Percentiles rank a stretch among this genome's conserved stretches.
These are phyloP conservation scores for Pissodes strobi DNA, from an alignment of 1,140 invertebrate species.

Conservation along the genomic window DNA sequence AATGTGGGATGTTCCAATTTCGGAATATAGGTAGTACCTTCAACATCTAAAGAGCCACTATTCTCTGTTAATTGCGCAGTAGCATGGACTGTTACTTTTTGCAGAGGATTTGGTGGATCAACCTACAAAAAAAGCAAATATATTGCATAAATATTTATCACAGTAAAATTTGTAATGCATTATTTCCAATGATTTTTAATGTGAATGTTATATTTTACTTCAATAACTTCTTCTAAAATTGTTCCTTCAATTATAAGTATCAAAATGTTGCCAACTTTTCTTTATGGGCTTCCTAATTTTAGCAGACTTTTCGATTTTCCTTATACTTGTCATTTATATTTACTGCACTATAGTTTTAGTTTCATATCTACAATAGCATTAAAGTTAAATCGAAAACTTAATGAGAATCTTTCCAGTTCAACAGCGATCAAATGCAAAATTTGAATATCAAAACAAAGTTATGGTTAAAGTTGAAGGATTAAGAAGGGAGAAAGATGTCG, in stretches of 20 bases:
- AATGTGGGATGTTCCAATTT: conserved; percentile 46
- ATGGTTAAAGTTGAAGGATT: conserved; percentile 6
- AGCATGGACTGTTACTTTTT: conserved; percentile 47
- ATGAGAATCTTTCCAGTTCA: not conserved
- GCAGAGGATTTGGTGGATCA: conserved; percentile 55
- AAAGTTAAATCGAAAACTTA: too few species aligned
- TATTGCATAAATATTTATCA: too few species aligned
- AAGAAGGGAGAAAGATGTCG: conserved; percentile 9
- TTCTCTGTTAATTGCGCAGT: conserved; percentile 30
- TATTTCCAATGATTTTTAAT: too few species aligned
- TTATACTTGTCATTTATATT: too few species aligned
- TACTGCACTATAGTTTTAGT: too few species aligned
- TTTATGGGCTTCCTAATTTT: too few species aligned
- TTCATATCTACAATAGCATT: not conserved
- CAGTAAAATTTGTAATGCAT: too few species aligned
- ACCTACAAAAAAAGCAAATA: conserved; percentile 57
- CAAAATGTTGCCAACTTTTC: too few species aligned
- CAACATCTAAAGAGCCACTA: conserved; percentile 40
- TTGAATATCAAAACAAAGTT: conserved; percentile 7
- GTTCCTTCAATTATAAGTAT: too few species aligned
- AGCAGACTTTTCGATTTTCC: too few species aligned
- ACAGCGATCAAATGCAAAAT: not conserved
- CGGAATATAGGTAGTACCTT: conserved; percentile 46
- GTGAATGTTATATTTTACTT: too few species aligned
- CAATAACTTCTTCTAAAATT: too few species aligned